phyloP scores from a whole-genome alignment of 2,888 invertebrate species.

The Adela reaumurella region DNA sequence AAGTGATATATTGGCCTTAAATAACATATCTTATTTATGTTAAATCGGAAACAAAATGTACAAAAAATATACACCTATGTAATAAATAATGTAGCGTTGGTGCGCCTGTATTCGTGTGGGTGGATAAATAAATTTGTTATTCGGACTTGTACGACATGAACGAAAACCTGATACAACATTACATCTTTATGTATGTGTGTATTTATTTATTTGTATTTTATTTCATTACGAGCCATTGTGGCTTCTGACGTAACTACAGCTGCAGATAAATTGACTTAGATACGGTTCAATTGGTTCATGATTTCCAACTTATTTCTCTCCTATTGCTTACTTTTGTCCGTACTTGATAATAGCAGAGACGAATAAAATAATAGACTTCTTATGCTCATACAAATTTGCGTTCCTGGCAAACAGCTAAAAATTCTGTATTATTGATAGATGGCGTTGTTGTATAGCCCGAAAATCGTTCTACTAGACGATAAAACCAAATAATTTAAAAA shows the following conservation, averaged over 20 bases:
- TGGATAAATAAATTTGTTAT: constrained; percentile 51
- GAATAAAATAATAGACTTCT: too few species aligned
- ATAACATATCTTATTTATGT: constrained; percentile 60
- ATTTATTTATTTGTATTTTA: background rate
- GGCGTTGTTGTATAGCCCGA: too few species aligned
- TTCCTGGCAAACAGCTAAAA: too few species aligned
- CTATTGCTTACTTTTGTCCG: background rate
- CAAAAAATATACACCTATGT: constrained; percentile 46
- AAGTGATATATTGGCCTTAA: constrained; percentile 55
- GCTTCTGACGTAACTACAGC: constrained; percentile 7
- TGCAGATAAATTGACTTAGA: constrained; percentile 41
- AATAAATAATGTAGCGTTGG: constrained; percentile 41
- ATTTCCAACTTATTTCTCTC: background rate
- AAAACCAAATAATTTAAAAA: too few species aligned
- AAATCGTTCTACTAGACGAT: too few species aligned
- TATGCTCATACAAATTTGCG: too few species aligned
- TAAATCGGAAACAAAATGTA: constrained; percentile 54
- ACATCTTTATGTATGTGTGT: background rate
- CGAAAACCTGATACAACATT: background rate
- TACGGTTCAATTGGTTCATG: background rate
- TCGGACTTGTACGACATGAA: constrained; percentile 32
- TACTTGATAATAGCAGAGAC: too few species aligned
- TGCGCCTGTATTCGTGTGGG: constrained; percentile 26
- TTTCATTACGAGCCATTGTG: background rate
- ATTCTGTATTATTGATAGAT: too few species aligned